phyloP scores from a whole-genome alignment of 2,888 invertebrate species.

The Drosophila hamatofila region DNA sequence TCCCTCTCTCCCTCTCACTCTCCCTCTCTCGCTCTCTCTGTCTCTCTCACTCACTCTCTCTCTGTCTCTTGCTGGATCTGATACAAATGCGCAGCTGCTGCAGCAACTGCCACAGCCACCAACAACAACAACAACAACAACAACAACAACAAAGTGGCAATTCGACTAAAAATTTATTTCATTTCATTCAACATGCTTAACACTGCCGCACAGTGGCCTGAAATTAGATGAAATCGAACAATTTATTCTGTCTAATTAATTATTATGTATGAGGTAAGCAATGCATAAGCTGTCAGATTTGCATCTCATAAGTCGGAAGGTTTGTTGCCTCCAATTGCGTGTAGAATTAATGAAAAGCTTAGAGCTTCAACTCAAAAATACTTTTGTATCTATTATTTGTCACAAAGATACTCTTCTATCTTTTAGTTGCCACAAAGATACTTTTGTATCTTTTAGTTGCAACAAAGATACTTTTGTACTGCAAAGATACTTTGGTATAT shows the following conservation, averaged over 20 bases:
- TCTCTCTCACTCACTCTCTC: not conserved
- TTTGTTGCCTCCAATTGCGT: too few species aligned
- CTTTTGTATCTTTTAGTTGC: too few species aligned
- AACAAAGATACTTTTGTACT: too few species aligned
- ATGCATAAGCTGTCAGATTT: too few species aligned
- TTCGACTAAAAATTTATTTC: constrained; percentile 73
- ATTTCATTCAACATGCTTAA: constrained; percentile 62
- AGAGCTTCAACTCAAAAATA: too few species aligned
- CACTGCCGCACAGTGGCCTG: constrained; percentile 36
- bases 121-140: constrained; percentile 1
- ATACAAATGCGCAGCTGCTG: constrained; percentile 73
- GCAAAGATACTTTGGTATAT: not conserved
- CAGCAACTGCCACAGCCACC: constrained; percentile 13
- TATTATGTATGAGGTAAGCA: too few species aligned
- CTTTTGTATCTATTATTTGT: too few species aligned
- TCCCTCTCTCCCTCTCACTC: not conserved
- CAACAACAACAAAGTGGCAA: constrained; percentile 61
- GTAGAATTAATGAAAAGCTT: too few species aligned
- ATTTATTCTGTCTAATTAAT: not conserved
- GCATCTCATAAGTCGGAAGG: too few species aligned
- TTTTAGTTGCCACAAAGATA: too few species aligned
- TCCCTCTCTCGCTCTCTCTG: not conserved
- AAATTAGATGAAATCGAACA: not conserved
- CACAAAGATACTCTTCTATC: too few species aligned
- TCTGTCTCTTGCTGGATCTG: constrained; percentile 15